Percentiles rank a stretch among this genome's conserved stretches.
Conservation (phyloP, 2,888 invertebrate species). For the Noctua janthe region DNA sequence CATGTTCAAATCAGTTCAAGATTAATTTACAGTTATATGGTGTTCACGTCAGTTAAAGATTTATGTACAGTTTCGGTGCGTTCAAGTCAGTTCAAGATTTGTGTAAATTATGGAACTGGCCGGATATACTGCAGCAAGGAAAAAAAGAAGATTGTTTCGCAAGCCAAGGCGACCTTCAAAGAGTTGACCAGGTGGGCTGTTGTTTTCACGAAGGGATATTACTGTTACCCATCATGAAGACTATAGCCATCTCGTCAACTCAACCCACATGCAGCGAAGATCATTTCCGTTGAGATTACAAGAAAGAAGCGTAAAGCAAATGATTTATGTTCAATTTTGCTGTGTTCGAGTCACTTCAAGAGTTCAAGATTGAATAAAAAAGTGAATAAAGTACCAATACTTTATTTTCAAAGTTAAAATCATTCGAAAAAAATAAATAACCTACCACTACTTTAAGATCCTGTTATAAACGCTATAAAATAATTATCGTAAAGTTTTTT, state of each 20-base stretch:
- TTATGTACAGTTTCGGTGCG: not conserved
- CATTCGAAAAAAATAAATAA: not conserved
- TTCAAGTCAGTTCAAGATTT: no score
- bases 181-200: not conserved
- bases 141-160: not conserved
- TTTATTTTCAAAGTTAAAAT: not conserved
- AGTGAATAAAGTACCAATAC: not conserved
- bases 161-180: not conserved
- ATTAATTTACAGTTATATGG: not conserved
- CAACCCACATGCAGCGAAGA: not conserved
- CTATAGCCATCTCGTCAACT: constrained; percentile 1
- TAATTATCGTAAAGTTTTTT: not conserved
- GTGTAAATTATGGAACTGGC: not conserved
- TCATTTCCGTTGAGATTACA: not conserved
- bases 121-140: not conserved
- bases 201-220: not conserved
- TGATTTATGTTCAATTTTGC: not conserved
- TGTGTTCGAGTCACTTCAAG: not conserved
- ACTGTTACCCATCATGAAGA: constrained; percentile 3
- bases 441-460: not conserved
- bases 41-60: no score
- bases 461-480: not conserved
- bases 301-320: not conserved
- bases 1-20: no score
- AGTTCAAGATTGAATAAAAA: not conserved